Conservation (phyloP, 2,797 vertebrate species). For the Sebastes ruberrimus region DNA sequence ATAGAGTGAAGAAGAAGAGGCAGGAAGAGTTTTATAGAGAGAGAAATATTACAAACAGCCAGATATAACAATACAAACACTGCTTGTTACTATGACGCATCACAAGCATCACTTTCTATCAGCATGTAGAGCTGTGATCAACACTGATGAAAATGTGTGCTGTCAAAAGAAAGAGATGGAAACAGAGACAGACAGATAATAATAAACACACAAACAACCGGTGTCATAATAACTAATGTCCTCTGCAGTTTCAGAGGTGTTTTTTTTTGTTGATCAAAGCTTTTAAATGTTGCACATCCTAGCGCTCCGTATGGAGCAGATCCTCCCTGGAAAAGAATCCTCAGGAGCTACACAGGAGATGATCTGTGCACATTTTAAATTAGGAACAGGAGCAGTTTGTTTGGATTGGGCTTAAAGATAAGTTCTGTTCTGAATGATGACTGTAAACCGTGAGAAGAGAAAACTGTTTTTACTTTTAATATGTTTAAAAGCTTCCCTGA, state of each 20-base stretch:
- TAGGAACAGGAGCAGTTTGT: neutral
- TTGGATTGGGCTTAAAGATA: neutral
- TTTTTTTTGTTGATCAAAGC: constrained; percentile 1
- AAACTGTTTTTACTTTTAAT: neutral
- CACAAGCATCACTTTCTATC: neutral
- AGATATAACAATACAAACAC: neutral
- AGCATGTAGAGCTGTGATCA: neutral
- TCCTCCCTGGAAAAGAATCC: neutral
- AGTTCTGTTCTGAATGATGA: neutral
- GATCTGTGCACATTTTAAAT: neutral
- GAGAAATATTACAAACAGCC: neutral
- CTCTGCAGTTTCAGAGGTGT: neutral
- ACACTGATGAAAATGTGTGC: neutral
- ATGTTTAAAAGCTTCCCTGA: neutral
- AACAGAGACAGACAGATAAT: neutral
- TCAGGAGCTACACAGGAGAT: neutral
- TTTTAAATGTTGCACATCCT: neutral
- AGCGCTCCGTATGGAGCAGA: neutral
- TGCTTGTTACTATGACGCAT: neutral
- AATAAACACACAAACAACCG: neutral
- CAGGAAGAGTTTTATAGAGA: neutral
- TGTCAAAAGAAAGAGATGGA: neutral
- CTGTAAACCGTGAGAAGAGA: no score
- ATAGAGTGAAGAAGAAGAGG: neutral
- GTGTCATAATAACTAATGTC: neutral